Conservation (phyloP, 2,113 vertebrate species). For the Zosterops pallidus region DNA sequence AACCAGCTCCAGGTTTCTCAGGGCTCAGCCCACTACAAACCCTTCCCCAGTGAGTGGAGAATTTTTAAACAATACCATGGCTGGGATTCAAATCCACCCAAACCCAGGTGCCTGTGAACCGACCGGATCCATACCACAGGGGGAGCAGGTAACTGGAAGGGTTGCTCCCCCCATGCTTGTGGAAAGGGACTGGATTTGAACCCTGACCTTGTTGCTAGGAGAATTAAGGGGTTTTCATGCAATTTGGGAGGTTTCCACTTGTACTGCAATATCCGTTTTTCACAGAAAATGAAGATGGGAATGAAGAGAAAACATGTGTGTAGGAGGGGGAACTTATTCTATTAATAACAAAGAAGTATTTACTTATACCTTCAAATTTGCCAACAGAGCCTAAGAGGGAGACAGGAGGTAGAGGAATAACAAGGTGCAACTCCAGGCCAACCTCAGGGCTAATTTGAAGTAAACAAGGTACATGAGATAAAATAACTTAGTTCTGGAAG, state of each 20-base stretch:
- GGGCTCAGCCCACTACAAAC: constrained; percentile 40
- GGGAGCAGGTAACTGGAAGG: constrained; percentile 58
- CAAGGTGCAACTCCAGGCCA: constrained; percentile 58
- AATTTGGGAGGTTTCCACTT: constrained; percentile 26
- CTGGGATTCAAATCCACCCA: constrained; percentile 49
- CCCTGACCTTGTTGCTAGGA: constrained; percentile 50
- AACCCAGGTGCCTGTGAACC: constrained; percentile 48
- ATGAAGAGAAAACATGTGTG: constrained; percentile 46
- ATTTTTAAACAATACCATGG: constrained; percentile 56
- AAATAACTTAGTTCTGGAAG: constrained; percentile 49
- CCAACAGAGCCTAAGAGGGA: constrained; percentile 1
- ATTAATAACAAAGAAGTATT: constrained; percentile 56
- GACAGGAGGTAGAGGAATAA: constrained; percentile 45
- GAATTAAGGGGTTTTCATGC: constrained; percentile 26
- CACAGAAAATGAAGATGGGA: constrained; percentile 14
- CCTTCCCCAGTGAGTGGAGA: constrained; percentile 10
- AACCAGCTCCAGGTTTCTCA: constrained; percentile 49
- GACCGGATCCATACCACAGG: not conserved
- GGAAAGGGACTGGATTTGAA: constrained; percentile 29
- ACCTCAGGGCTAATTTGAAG: constrained; percentile 62
- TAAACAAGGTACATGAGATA: constrained; percentile 62
- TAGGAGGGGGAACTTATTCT: constrained; percentile 44
- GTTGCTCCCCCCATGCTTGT: not conserved
- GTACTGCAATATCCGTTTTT: constrained; percentile 39
- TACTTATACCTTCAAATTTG: constrained; percentile 35